Conservation (phyloP, 2,113 vertebrate genomes). For the Chionodraco myersi region DNA sequence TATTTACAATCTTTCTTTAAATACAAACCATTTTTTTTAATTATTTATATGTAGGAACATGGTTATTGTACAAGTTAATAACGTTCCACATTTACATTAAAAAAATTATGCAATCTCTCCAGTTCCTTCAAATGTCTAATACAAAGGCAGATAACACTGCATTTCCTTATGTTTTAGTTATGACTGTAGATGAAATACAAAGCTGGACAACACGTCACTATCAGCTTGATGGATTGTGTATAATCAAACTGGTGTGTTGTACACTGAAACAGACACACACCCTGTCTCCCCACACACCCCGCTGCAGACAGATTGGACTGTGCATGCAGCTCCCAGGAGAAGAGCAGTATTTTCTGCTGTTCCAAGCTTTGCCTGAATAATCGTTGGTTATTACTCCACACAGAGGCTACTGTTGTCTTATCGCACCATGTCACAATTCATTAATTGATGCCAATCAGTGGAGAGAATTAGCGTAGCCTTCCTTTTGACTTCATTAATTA, state of each 20-base stretch:
- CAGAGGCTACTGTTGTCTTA: conserved; percentile 65
- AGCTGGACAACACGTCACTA: not conserved
- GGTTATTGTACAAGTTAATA: not conserved
- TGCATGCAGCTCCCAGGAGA: conserved; percentile 49
- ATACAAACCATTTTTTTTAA: not conserved
- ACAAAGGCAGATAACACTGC: not conserved
- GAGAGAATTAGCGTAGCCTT: conserved; percentile 67
- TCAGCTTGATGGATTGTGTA: not conserved
- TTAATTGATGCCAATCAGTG: conserved; percentile 80
- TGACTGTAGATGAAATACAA: not conserved
- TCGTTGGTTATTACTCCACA: conserved; percentile 45
- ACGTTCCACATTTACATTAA: not conserved
- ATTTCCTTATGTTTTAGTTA: not conserved
- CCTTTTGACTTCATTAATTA: conserved; percentile 74
- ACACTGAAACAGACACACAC: conserved; percentile 4
- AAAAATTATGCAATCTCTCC: no score
- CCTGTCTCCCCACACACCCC: not conserved
- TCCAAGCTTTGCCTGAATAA: conserved; percentile 40
- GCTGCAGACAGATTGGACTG: conserved; percentile 45
- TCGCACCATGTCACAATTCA: conserved; percentile 72
- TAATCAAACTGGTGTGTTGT: not conserved
- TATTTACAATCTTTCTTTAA: not conserved
- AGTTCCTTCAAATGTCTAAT: not conserved
- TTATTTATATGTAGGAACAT: no score
- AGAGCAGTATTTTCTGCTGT: conserved; percentile 42